Base-by-base conservation (phyloP, 2,797 vertebrate genomes). In the Amblyopsis hoosieri region DNA sequence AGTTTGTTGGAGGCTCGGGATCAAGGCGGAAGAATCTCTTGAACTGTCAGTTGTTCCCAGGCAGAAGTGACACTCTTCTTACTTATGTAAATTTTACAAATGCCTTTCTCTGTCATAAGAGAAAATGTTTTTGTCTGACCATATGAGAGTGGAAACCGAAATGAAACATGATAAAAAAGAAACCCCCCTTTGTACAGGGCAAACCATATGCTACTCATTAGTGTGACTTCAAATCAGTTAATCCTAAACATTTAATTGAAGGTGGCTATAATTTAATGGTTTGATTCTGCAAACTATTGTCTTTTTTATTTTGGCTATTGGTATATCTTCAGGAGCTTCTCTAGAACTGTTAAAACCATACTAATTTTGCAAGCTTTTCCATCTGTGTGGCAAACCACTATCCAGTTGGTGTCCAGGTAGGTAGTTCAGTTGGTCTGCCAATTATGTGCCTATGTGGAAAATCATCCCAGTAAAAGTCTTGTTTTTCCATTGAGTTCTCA, bases 211-310 rank as follows among this genome's bases (percentile, higher is more conserved):
- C 62, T 71, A 69, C 76, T 85, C 78, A 33, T 47, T 64, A 46
- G 70, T 83, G 54, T 86, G 54, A 81, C 69, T 76, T 81, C 45
- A 80, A 76, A 89, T 82, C 83, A 82, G 85, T 75, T 76, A 62
- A 82, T 82, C 79, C 69, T 84, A 71, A 81, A 81, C 75, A 85
- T 85, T 85, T 87, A 87, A 84, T 87, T 79, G 47, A 83, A 68
- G 83, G 86, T 89, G 81, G 68, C 82, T 85, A 72, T 89, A 83
- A 79, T 84, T 89, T 85, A 90, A 88, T 90, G 84, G 93, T 94
- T 94, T 94, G 92, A 91, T 94, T 93, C 89, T 94, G 82, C 92
- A 94, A 93, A 94, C 92, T 93, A 74, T 82, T 75, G 89, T 86
- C 82, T 78, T 76, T 74, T 74, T 80, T 64, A 14, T 54, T 74